Percentiles rank a stretch among this genome's conserved stretches.
phyloP scores from a whole-genome alignment of 2,888 invertebrate genomes.

The Adelphocoris suturalis region DNA sequence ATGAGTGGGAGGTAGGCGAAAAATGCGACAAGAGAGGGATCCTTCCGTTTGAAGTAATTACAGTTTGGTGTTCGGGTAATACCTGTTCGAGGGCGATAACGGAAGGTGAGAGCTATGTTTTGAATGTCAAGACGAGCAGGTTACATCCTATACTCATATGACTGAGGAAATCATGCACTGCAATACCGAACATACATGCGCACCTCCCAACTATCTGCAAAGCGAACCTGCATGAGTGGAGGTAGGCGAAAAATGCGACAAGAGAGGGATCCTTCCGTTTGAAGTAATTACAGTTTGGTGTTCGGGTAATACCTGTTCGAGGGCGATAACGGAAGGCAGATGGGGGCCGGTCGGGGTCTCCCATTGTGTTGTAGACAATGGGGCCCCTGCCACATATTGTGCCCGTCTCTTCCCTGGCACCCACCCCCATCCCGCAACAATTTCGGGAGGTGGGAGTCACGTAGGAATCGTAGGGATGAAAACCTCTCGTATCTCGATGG shows the following conservation, averaged over 20 bases:
- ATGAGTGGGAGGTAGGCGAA: background rate
- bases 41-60: slow-evolving; percentile 66
- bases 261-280: slow-evolving; percentile 30
- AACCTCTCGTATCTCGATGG: slow-evolving; percentile 39
- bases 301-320: slow-evolving; percentile 64
- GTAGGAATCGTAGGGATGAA: slow-evolving; percentile 47
- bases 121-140: too few relatives aligned
- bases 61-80: slow-evolving; percentile 57
- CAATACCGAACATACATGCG: too few relatives aligned
- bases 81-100: slow-evolving; percentile 65
- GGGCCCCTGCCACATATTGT: slow-evolving; percentile 51
- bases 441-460: slow-evolving; percentile 46
- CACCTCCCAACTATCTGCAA: background rate
- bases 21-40: background rate
- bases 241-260: slow-evolving; percentile 20
- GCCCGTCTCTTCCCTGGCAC: slow-evolving; percentile 3
- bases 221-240: background rate
- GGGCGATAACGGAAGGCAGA: slow-evolving; percentile 61
- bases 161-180: too few relatives aligned
- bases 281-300: slow-evolving; percentile 64
- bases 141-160: too few relatives aligned
- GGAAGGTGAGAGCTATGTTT: too few relatives aligned
- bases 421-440: slow-evolving; percentile 40
- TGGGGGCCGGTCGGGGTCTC: slow-evolving; percentile 25
- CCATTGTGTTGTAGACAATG: slow-evolving; percentile 47